A percentile compares a stretch with the other conserved stretches of the same genome.
These are phyloP conservation scores for Chymomyza costata DNA, from an alignment of 1,140 invertebrate species.

Conservation along the genomic window DNA sequence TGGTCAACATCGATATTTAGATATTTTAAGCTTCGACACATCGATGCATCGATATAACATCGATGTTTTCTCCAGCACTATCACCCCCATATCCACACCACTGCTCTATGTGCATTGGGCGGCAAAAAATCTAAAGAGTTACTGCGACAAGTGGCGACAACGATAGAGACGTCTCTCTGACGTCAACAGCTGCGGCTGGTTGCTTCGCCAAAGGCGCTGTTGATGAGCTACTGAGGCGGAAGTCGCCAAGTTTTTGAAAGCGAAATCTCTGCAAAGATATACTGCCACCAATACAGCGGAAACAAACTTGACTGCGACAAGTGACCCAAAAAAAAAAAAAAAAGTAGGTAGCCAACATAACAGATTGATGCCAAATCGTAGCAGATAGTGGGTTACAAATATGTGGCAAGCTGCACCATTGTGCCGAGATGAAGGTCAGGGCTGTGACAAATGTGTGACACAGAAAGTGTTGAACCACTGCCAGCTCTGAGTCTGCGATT, in stretches of 20 bases:
- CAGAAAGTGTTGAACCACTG: conserved; percentile 48
- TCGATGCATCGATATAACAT: too few species aligned
- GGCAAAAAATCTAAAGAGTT: conserved; percentile 2
- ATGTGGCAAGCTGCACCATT: conserved; percentile 18
- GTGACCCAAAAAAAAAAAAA: conserved; percentile 29
- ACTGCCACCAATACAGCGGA: conserved; percentile 7
- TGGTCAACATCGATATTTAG: too few species aligned
- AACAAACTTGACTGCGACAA: conserved; percentile 26
- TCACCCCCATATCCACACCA: too few species aligned
- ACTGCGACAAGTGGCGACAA: conserved; percentile 29
- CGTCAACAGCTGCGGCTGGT: conserved; percentile 8
- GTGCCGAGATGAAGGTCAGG: conserved; percentile 5
- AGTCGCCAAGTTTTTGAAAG: conserved; percentile 21
- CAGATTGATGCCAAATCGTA: conserved; percentile 22
- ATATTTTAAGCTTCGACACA: too few species aligned
- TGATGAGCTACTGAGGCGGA: conserved; percentile 16
- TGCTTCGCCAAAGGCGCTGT: neutral
- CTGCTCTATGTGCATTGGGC: conserved; percentile 9
- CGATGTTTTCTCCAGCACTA: too few species aligned
- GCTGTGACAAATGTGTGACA: conserved; percentile 18
- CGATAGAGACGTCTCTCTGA: conserved; percentile 13
- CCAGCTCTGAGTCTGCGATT: conserved; percentile 56
- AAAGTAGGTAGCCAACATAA: neutral
- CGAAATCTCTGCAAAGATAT: conserved; percentile 16
- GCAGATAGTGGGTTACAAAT: conserved; percentile 28